A percentile compares a stretch with the other conserved stretches of the same genome.
Conservation (phyloP, 1,140 invertebrate species). For the Drosophila cardini region DNA sequence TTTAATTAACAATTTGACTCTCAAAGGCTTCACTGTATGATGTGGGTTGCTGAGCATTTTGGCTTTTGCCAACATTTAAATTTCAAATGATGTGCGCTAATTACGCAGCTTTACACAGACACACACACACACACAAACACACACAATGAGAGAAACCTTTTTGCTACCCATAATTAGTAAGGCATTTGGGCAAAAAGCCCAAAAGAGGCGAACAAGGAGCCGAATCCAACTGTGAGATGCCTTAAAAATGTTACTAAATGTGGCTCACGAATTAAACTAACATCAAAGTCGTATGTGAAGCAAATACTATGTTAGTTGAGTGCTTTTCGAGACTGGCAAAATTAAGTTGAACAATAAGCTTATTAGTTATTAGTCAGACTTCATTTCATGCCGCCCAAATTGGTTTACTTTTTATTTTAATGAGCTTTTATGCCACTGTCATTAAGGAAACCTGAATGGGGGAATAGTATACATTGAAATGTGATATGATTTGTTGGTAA, state of each 20-base stretch:
- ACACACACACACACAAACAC: not conserved
- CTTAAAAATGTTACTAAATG: conserved; percentile 28
- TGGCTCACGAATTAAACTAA: not conserved
- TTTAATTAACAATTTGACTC: conserved; percentile 81
- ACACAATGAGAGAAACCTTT: conserved; percentile 57
- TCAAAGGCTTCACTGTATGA: conserved; percentile 67
- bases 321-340: conserved; percentile 15
- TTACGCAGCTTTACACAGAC: conserved; percentile 58
- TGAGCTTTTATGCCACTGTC: not conserved
- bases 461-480: not conserved
- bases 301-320: conserved; percentile 10
- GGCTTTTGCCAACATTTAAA: conserved; percentile 80
- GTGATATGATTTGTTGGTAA: not conserved
- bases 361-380: not conserved
- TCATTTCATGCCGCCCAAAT: not conserved
- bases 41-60: conserved; percentile 45
- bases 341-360: conserved; percentile 7
- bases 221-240: conserved; percentile 9
- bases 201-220: not conserved
- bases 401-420: not conserved
- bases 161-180: conserved; percentile 68
- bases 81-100: conserved; percentile 83
- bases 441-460: not conserved
- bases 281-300: conserved; percentile 10
- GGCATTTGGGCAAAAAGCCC: conserved; percentile 60